Base-by-base conservation (phyloP, 2,797 vertebrate species). In the Pantherophis vulpinus region DNA sequence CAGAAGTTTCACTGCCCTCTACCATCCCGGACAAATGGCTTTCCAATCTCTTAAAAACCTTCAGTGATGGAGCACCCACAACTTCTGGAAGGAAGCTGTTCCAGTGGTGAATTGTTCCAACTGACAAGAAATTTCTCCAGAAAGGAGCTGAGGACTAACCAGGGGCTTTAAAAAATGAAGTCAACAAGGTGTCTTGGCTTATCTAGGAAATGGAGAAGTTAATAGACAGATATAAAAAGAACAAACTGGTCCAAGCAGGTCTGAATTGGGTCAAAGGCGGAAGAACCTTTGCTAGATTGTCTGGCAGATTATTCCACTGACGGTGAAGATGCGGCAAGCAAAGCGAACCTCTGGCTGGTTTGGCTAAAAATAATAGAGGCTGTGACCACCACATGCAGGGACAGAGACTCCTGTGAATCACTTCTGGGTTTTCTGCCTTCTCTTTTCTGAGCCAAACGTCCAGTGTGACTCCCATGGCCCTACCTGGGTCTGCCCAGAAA, bases 261-360 rank as follows among this genome's bases (percentile, higher is more conserved):
- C 20, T 42, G 37, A 37, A 37, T 23, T 42, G 74, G 18, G 37
- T 23, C 37, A 23, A 79, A 42, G 37, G 74, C 23, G 37, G 74
- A 42, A 74, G 16, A 74, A 37, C 18, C 20, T 23, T 42, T 11
- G 18, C 9, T 42, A 42, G 20, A 79, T 23, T 42, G 37, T 10
- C 74, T 4, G 18, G 74, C 37, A 79, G 18, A 79, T 79, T 23
- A 79, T 79, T 23, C 37, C 74, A 79, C 42, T 11, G 74, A 79
- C 9, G 23, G 37, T 23, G 37, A 79, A 79, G 74, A 23, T 11
- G 74, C 18, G 10, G 10, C 32, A 23, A 79, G 32, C 32, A 23
- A 42, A 11, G 3, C 0, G 3, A 42, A 23, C 1, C 23, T 4
- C 18, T 1, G 4, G 74, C 18, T 42, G 18, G 32, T 4, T 23